Conservation (phyloP, 2,797 vertebrate genomes). For the Bovichtus variegatus region DNA sequence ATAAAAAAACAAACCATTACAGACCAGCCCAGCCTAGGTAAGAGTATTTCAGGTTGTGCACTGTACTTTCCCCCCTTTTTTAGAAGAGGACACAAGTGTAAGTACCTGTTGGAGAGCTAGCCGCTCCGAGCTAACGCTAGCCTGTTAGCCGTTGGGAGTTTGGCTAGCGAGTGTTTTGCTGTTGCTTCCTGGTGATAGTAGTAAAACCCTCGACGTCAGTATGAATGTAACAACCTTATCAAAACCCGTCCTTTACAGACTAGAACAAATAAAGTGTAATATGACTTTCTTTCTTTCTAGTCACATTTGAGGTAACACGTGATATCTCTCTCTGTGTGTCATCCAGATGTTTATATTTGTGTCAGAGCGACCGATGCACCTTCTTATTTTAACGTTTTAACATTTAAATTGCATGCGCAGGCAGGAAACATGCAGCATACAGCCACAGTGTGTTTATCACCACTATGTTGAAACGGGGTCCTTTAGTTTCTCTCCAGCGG, state of each 20-base stretch:
- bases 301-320: not conserved
- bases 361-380: not conserved
- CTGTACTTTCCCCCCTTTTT: not conserved
- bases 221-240: not conserved
- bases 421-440: not conserved
- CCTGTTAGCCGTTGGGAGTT: constrained; percentile 52
- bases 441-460: not conserved
- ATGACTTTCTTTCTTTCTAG: not conserved
- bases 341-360: constrained; percentile 65
- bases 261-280: not conserved
- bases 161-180: constrained; percentile 28
- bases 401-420: not conserved
- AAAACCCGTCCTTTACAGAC: not conserved
- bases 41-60: not conserved
- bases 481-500: not conserved
- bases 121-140: constrained; percentile 59
- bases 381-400: not conserved
- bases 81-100: not conserved
- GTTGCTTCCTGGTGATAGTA: constrained; percentile 26
- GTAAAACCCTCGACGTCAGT: constrained; percentile 13
- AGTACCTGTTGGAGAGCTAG: constrained; percentile 58
- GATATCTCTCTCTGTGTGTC: not conserved
- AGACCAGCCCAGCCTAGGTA: constrained; percentile 32
- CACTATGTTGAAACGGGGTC: not conserved
- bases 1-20: not conserved